Percentiles rank a stretch among this genome's conserved stretches.
Evolutionary conservation across 2,888 invertebrate genomes (phyloP).

Genomic region (Cheilosia vulpina): DNA sequence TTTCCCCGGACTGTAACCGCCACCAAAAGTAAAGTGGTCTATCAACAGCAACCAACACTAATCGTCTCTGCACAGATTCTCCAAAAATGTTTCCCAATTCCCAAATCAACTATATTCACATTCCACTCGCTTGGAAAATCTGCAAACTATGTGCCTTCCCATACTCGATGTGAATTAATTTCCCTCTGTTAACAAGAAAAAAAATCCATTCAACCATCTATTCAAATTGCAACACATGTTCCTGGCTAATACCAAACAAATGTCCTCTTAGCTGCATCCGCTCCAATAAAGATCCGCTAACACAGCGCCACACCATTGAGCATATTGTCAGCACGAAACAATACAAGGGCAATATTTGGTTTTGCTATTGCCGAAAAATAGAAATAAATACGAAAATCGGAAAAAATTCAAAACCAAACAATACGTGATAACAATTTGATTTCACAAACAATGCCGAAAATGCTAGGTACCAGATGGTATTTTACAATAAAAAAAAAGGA

Average conservation of each 20-base stretch:
- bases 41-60: too few relatives aligned
- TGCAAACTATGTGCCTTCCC: neutral
- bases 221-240: constrained; percentile 42
- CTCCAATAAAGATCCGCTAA: constrained; percentile 48
- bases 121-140: neutral
- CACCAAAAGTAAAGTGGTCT: too few relatives aligned
- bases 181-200: neutral
- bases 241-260: constrained; percentile 42
- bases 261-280: constrained; percentile 31
- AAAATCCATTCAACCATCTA: neutral
- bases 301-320: constrained; percentile 8
- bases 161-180: neutral
- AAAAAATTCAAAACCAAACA: constrained; percentile 40
- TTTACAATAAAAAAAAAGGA: constrained; percentile 8
- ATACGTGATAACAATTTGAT: constrained; percentile 42
- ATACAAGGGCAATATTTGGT: constrained; percentile 19
- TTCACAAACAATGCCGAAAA: constrained; percentile 18
- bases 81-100: too few relatives aligned
- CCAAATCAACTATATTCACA: too few relatives aligned
- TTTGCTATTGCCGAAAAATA: neutral
- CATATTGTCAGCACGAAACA: constrained; percentile 36
- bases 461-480: neutral
- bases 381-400: constrained; percentile 23
- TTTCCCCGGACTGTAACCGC: too few relatives aligned
- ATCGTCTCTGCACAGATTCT: too few relatives aligned